Evolutionary conservation across 2,888 invertebrate species (phyloP).

Genomic region (Sinotaia quadrata): DNA sequence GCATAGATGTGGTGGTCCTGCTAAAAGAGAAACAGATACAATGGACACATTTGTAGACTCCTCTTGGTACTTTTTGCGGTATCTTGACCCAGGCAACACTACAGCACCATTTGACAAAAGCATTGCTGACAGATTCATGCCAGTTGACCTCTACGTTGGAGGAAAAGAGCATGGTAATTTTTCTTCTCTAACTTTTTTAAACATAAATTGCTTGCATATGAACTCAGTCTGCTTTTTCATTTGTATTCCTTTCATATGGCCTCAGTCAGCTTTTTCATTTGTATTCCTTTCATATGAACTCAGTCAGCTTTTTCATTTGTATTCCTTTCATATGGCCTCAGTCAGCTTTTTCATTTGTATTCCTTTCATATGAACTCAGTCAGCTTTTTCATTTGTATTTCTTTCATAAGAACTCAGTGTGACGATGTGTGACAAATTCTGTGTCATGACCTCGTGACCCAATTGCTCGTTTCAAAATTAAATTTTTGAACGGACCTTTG

Average conservation of each 20-base stretch:
- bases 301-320: too few relatives aligned
- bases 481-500: too few relatives aligned
- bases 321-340: too few relatives aligned
- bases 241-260: not conserved
- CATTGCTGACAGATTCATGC: conserved; percentile 78
- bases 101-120: conserved; percentile 80
- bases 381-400: too few relatives aligned
- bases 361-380: too few relatives aligned
- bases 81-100: conserved; percentile 85
- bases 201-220: not conserved
- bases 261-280: too few relatives aligned
- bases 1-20: conserved; percentile 74
- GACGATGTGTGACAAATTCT: too few relatives aligned
- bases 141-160: conserved; percentile 96
- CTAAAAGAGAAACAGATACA: conserved; percentile 92
- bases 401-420: too few relatives aligned
- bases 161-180: conserved; percentile 91
- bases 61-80: conserved; percentile 97
- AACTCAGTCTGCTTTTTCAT: not conserved
- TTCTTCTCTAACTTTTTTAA: too few relatives aligned
- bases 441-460: too few relatives aligned
- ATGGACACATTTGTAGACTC: conserved; percentile 99
- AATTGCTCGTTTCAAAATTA: too few relatives aligned
- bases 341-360: too few relatives aligned
- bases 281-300: not conserved